Evolutionary conservation across 2,797 vertebrate genomes (phyloP), one percentile per base, ranked within the genome.

Genomic region (Rousettus madagascariensis): DNA sequence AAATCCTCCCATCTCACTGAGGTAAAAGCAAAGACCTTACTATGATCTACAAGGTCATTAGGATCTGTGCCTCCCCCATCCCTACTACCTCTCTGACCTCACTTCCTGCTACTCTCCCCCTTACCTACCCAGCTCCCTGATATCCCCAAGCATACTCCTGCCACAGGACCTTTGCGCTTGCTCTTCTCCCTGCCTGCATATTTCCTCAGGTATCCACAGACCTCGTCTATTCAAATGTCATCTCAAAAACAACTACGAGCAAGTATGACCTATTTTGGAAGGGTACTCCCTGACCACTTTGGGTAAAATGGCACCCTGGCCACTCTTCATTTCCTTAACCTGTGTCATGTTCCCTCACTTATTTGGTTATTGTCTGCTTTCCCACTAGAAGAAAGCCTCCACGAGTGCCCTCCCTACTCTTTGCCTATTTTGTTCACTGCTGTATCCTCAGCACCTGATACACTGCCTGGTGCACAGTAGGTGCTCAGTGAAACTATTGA

Each of bases 141-240:
- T 2, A 28, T 1, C 17, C 6, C 24, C 63, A 6, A 8, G 26
- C 43, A 15, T 24, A 9, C 8, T 53, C 55, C 79, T 57, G 43
- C 78, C 66, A 33, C 92, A 51, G 75, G 51, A n/a, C 43, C 89
- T 90, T 78, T 84, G 71, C 63, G 75, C 12, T 46, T 12, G 61
- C 82, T 9, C 0, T n/a, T 20, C 2, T 7, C 7, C 36, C 78
- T 49, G 51, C 43, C 38, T 36, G 24, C 41, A 46, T 11, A 38
- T 55, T 68, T 78, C 71, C 72, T 79, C 41, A 36, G 51, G 83
- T 55, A 43, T 11, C 33, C 30, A 9, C 43, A 38, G 33, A 75
- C 9, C 66, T 94, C 28, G 24, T 63, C 71, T 26, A 9, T 30
- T 74, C 65, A 69, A 41, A 41, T 36, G 53, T 80, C 66, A 55